Evolutionary conservation across 2,797 vertebrate species (phyloP).

Genomic region (Pseudochaenichthys georgianus): DNA sequence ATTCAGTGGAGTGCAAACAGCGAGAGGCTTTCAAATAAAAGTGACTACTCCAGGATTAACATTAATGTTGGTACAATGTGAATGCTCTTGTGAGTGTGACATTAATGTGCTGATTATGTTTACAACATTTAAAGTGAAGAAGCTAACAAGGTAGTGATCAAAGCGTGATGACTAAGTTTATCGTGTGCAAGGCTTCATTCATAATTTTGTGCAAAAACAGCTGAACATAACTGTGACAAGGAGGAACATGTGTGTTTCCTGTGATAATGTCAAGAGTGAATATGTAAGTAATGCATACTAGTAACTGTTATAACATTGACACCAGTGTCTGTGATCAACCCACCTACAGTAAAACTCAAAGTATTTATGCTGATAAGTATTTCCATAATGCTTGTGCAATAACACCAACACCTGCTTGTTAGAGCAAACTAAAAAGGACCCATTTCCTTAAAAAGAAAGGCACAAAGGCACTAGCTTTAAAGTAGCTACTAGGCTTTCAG

Average conservation of each 20-base stretch:
- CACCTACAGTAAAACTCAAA: conserved; percentile 47
- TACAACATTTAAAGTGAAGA: conserved; percentile 38
- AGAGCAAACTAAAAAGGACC: conserved; percentile 58
- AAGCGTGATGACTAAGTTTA: conserved; percentile 32
- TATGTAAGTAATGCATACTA: conserved; percentile 23
- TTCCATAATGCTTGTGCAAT: conserved; percentile 53
- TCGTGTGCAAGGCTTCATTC: conserved; percentile 52
- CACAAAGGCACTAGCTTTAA: conserved; percentile 77
- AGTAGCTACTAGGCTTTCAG: conserved; percentile 74
- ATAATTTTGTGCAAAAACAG: conserved; percentile 72
- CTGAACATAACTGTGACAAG: conserved; percentile 48
- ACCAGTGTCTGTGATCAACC: conserved; percentile 55
- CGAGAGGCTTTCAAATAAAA: conserved; percentile 34
- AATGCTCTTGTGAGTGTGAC: conserved; percentile 1
- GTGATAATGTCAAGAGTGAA: conserved; percentile 43
- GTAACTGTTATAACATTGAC: conserved; percentile 24
- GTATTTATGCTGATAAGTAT: conserved; percentile 46
- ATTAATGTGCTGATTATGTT: conserved; percentile 19
- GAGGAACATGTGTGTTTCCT: conserved; percentile 44
- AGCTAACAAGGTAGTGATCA: conserved; percentile 59
- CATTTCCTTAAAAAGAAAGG: conserved; percentile 65
- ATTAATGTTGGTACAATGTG: conserved; percentile 9
- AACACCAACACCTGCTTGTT: conserved; percentile 50
- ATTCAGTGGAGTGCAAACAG: conserved; percentile 59
- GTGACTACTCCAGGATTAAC: conserved; percentile 5